Evolutionary conservation across 2,888 invertebrate genomes (phyloP).

Genomic region (Heliconius erato): DNA sequence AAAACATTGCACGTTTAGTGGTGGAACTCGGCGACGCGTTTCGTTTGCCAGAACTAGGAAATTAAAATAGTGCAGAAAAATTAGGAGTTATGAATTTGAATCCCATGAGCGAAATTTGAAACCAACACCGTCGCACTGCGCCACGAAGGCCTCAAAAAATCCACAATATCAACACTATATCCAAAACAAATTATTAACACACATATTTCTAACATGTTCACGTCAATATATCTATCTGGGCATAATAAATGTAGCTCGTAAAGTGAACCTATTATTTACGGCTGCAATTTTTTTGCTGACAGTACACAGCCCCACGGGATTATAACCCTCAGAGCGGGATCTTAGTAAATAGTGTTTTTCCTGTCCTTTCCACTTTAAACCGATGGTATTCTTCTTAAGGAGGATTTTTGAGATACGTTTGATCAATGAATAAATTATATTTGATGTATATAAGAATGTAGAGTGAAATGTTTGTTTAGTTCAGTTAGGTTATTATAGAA

Average conservation of each 20-base stretch:
- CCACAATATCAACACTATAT: background rate
- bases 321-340: constrained; percentile 78
- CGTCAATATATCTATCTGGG: constrained; percentile 47
- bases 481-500: background rate
- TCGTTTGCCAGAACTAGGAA: too few species aligned
- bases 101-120: background rate
- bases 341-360: constrained; percentile 79
- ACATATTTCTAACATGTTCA: constrained; percentile 38
- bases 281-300: constrained; percentile 63
- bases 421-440: constrained; percentile 45
- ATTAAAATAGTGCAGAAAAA: background rate
- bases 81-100: background rate
- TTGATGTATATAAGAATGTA: background rate
- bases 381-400: constrained; percentile 69
- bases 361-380: constrained; percentile 63
- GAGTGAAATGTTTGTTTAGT: background rate
- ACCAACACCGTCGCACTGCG: too few species aligned
- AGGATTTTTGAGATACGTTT: constrained; percentile 62
- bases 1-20: too few species aligned
- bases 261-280: constrained; percentile 49
- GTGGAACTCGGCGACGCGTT: too few species aligned
- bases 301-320: constrained; percentile 74
- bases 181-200: constrained; percentile 22
- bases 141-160: background rate
- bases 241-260: constrained; percentile 51